Base-by-base conservation (phyloP, 92 coral and sea anemone species). In the Palythoa caribaeorum region DNA sequence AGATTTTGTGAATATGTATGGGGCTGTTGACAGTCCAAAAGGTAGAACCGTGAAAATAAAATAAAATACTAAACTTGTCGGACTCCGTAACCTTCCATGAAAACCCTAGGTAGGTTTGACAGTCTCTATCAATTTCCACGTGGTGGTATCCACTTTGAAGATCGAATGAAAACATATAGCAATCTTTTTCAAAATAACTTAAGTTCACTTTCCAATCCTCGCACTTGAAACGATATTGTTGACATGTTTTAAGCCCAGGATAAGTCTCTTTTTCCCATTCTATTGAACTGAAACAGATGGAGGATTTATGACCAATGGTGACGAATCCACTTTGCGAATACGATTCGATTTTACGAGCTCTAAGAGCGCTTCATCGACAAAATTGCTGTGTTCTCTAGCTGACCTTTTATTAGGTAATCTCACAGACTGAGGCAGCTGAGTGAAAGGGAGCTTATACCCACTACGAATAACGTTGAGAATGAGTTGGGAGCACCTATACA, bases 291-390 rank as follows among this genome's bases (percentile, higher is more conserved):
- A 59, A 15, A 83, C 87, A 40, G 76, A 66, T 68, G 40, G 48
- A 16, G 38, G 78, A 9, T 70, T 83, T 55, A 66, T 70, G 15
- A 83, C 87, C 13, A 36, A n/a, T 50, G 78, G 87, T 17, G 21
- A 3, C 21, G 69, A 39, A 48, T 20, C 17, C n/a, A 5, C 13
- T 44, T 63, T 71, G n/a, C 20, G 48, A 35, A 76, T 47, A 2
- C 84, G 16, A 65, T 62, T 63, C 44, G 71, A 66, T 19, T 40
- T 72, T 0, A 53, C 11, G 14, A 86, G 57, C 16, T 83, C 63
- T 15, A n/a, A 21, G 52, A 83, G 40, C n/a, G 66, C 78, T 83
- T 83, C 76, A 50, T 63, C 35, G 16, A 83, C 55, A 83, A 83
- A 83, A 17, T 83, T 39, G 9, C 48, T 47, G 15, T 83, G 78